Conservation (phyloP, 2,888 invertebrate species). For the Drosophila picticornis region DNA sequence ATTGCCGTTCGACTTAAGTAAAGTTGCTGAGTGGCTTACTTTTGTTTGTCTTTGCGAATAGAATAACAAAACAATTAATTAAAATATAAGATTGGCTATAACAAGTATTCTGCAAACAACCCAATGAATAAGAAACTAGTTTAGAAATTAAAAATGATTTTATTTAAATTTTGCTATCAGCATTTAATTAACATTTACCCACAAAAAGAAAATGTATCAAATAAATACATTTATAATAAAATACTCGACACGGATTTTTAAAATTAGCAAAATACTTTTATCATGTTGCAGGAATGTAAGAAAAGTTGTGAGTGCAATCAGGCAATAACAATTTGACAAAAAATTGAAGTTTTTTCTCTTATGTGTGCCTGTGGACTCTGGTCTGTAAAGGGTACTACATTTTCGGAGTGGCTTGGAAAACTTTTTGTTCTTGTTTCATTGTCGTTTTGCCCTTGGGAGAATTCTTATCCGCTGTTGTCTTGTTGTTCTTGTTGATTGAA, state of each 20-base stretch:
- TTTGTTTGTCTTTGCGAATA: neutral
- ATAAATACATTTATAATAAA: neutral
- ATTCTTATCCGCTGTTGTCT: neutral
- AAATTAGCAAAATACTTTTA: neutral
- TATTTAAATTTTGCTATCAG: neutral
- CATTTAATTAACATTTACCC: neutral
- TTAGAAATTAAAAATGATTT: neutral
- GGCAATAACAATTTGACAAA: neutral
- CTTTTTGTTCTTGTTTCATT: slow-evolving; percentile 14
- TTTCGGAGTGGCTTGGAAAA: neutral
- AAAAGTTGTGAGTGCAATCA: neutral
- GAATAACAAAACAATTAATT: neutral
- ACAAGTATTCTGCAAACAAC: neutral
- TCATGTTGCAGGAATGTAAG: neutral
- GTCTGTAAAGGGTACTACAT: neutral
- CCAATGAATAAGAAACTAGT: neutral
- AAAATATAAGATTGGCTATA: neutral
- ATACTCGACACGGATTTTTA: neutral
- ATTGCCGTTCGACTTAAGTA: neutral
- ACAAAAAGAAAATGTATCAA: neutral
- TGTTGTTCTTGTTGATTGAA: slow-evolving; percentile 41
- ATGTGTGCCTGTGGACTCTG: neutral
- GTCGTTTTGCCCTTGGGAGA: slow-evolving; percentile 5
- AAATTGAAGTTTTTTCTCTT: neutral
- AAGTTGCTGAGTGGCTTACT: neutral